A percentile compares a stretch with the other conserved stretches of the same genome.
phyloP scores from a whole-genome alignment of 2,797 vertebrate species.

The Catostomus latipinnis region DNA sequence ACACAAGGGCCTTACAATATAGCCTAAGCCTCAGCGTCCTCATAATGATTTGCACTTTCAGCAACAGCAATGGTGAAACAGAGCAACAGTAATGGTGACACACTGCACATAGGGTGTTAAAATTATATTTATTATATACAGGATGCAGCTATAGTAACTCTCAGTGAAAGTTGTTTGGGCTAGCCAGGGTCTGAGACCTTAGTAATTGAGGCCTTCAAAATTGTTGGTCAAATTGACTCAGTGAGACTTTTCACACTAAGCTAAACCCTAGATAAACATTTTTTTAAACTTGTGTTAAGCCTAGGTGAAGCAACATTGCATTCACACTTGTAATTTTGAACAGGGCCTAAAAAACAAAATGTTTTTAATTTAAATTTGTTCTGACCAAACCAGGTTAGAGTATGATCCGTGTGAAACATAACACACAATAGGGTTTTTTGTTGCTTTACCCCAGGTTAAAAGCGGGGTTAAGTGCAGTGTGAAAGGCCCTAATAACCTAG shows the following conservation, averaged over 20 bases:
- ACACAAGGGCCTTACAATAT: constrained; percentile 6
- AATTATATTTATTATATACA: neutral
- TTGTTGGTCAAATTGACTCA: neutral
- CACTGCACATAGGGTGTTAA: constrained; percentile 12
- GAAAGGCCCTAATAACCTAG: neutral
- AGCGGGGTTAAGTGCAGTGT: neutral
- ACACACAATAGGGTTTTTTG: neutral
- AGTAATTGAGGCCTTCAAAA: too few species aligned
- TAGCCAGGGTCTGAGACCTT: neutral
- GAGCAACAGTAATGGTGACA: neutral
- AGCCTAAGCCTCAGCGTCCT: neutral
- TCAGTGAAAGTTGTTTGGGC: neutral
- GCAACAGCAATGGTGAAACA: constrained; percentile 1
- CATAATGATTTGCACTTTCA: neutral
- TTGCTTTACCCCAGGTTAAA: neutral
- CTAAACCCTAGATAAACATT: neutral
- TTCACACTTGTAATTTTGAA: neutral
- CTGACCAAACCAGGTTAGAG: too few species aligned
- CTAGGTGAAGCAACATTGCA: neutral
- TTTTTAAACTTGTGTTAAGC: neutral
- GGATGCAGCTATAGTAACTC: neutral
- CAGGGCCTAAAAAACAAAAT: too few species aligned
- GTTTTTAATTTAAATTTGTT: too few species aligned
- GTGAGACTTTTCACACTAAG: neutral
- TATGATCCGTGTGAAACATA: too few species aligned